A percentile compares a stretch with the other conserved stretches of the same genome.
Conservation (phyloP, 2,113 vertebrate genomes). For the Hyperopisus bebe region DNA sequence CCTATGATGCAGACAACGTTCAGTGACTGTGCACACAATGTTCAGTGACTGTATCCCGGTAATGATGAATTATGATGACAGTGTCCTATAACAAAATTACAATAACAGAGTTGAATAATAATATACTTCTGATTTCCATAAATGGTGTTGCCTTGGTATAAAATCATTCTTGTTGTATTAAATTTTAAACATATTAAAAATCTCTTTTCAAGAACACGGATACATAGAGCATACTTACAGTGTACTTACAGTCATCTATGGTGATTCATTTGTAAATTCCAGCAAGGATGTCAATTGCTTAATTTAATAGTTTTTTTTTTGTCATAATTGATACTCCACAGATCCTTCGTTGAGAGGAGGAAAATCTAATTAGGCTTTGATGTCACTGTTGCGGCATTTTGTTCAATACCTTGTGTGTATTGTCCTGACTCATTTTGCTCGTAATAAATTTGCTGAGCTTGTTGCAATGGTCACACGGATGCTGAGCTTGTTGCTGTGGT, state of each 20-base stretch:
- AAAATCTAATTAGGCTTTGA: not conserved
- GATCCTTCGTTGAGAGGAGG: not conserved
- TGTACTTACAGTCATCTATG: not conserved
- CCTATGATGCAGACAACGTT: not conserved
- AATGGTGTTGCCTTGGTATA: not conserved
- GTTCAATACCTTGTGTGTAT: not conserved
- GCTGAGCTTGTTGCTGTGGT: not conserved
- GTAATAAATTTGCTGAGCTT: not conserved
- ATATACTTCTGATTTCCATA: not conserved
- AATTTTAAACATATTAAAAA: not conserved
- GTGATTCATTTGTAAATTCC: not conserved
- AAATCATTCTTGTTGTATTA: not conserved
- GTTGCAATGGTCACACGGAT: not conserved
- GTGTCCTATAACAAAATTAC: not conserved
- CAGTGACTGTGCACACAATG: not conserved
- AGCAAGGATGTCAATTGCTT: not conserved
- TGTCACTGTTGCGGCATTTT: not conserved
- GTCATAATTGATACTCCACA: not conserved
- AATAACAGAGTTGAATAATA: not conserved
- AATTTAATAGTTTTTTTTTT: not conserved
- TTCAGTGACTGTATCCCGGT: not conserved
- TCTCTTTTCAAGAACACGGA: not conserved
- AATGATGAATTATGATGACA: not conserved
- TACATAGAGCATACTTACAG: not conserved
- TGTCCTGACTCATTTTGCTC: not conserved